Percentiles rank a stretch among this genome's conserved stretches.
Evolutionary conservation across 1,140 invertebrate species (phyloP).

Genomic region (Caenorhabditis latens): DNA sequence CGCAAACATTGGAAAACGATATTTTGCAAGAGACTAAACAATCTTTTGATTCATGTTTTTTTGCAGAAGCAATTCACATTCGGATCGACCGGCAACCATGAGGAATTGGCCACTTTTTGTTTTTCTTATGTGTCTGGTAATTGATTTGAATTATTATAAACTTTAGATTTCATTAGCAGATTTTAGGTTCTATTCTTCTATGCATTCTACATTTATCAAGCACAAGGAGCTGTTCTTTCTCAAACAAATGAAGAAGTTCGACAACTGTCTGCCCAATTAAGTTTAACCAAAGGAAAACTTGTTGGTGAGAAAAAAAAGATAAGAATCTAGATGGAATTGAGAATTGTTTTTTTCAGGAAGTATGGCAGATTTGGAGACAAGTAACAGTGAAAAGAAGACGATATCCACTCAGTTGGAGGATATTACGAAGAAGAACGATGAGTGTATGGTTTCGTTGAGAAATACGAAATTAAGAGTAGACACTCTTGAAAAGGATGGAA

Average conservation of each 20-base stretch:
- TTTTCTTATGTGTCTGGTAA: conserved; percentile 28
- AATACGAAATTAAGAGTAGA: conserved; percentile 37
- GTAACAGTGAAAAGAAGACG: conserved; percentile 29
- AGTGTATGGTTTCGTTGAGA: conserved; percentile 30
- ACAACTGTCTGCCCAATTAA: conserved; percentile 22
- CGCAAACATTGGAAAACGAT: background rate
- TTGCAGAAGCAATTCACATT: conserved; percentile 40
- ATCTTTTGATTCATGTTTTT: background rate
- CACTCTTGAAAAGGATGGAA: conserved; percentile 30
- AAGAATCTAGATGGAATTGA: background rate
- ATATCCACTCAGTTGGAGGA: conserved; percentile 8
- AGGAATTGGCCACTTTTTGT: conserved; percentile 48
- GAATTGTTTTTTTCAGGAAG: conserved; percentile 14
- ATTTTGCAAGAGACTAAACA: too few relatives aligned
- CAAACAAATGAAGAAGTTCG: conserved; percentile 48
- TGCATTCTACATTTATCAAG: conserved; percentile 35
- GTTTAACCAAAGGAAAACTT: conserved; percentile 39
- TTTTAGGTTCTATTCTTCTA: conserved; percentile 43
- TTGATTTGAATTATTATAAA: too few relatives aligned
- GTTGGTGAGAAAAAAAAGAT: conserved; percentile 8
- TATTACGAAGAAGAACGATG: conserved; percentile 20
- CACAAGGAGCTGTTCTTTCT: conserved; percentile 24
- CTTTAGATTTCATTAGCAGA: background rate
- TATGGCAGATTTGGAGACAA: conserved; percentile 46
- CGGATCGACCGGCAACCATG: conserved; percentile 37